Conservation (phyloP, 2,888 invertebrate species). For the Pristionchus maxplancki region DNA sequence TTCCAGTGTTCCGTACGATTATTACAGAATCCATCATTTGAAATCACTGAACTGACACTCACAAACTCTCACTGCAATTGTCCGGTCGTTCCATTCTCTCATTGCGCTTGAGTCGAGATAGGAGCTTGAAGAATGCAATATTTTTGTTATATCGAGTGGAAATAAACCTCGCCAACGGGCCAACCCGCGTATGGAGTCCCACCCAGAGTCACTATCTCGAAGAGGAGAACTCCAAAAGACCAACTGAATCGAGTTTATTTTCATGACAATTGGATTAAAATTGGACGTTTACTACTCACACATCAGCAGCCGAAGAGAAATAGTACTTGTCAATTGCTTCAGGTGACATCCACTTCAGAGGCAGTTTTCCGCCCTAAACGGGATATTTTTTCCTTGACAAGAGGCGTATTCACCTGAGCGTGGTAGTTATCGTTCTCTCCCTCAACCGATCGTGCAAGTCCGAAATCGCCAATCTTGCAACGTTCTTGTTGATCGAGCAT, state of each 20-base stretch:
- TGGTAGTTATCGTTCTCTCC: not conserved
- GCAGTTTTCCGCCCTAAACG: not conserved
- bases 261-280: not conserved
- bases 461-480: constrained; percentile 41
- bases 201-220: not conserved
- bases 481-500: not conserved
- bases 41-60: not conserved
- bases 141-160: not conserved
- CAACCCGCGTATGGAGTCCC: constrained; percentile 17
- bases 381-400: not conserved
- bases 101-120: not conserved
- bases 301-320: not conserved
- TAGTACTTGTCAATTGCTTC: constrained; percentile 14
- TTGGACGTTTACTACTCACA: not conserved
- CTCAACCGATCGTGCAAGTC: not conserved
- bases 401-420: not conserved
- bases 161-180: not conserved
- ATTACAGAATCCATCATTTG: too few relatives aligned
- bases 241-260: not conserved
- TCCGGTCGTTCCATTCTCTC: not conserved
- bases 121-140: not conserved
- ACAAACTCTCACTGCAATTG: not conserved
- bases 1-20: too few relatives aligned
- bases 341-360: constrained; percentile 35
- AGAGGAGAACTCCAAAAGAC: constrained; percentile 7